phyloP scores from a whole-genome alignment of 2,888 invertebrate genomes.

The Halocaridina rubra region DNA sequence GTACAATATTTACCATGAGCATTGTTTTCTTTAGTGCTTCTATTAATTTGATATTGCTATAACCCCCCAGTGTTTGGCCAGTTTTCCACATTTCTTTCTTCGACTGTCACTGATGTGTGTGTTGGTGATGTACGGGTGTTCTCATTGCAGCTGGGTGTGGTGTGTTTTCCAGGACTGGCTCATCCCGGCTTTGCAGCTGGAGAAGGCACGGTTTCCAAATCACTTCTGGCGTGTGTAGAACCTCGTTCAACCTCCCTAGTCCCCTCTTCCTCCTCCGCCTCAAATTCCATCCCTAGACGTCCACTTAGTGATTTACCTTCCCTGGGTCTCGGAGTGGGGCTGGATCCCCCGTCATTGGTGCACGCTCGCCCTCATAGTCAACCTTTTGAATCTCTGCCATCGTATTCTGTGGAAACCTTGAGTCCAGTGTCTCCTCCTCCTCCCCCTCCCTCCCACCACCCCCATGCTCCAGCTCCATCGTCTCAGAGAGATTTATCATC shows the following conservation, averaged over 20 bases:
- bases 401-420: neutral
- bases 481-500: constrained; percentile 5
- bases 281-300: neutral
- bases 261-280: neutral
- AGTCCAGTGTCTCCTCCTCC: constrained; percentile 12
- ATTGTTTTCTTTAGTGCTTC: too few species aligned
- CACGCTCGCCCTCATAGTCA: neutral
- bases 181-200: constrained; percentile 54
- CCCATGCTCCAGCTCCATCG: neutral
- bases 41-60: too few species aligned
- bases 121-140: constrained; percentile 50
- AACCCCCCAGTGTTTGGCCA: neutral
- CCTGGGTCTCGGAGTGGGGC: neutral
- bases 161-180: constrained; percentile 61
- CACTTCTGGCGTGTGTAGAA: constrained; percentile 58
- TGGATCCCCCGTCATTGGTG: neutral
- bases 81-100: constrained; percentile 12
- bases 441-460: neutral
- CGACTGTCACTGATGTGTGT: constrained; percentile 44
- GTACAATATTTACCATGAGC: too few species aligned
- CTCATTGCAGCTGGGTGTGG: constrained; percentile 61
- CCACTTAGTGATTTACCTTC: constrained; percentile 33
- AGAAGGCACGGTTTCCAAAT: constrained; percentile 55
- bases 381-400: neutral
- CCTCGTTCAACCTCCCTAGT: constrained; percentile 13